Percentiles rank a stretch among this genome's conserved stretches.
Conservation (phyloP, 2,113 vertebrate species). For the Sitta europaea region DNA sequence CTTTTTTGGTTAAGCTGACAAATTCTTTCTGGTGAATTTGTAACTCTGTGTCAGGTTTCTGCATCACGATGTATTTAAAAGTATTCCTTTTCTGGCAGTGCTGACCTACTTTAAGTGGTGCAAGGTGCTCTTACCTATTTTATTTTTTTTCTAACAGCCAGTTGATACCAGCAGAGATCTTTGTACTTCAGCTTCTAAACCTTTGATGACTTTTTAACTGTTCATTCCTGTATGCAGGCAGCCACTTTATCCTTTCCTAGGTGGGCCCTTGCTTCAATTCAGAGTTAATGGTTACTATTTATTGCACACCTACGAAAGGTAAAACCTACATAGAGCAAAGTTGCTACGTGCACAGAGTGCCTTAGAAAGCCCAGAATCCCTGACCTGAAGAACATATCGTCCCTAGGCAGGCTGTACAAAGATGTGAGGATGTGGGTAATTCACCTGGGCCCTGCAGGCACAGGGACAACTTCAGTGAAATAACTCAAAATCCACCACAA, state of each 20-base stretch:
- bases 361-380: background rate
- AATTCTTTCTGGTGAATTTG: background rate
- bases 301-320: constrained; percentile 32
- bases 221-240: background rate
- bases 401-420: background rate
- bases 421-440: background rate
- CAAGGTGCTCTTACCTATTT: background rate
- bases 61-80: background rate
- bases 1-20: background rate
- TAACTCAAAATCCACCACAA: background rate
- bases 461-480: background rate
- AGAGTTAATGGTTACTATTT: constrained; percentile 67
- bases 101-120: constrained; percentile 13
- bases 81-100: background rate
- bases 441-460: background rate
- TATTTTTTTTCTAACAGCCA: background rate
- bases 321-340: background rate
- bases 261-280: background rate
- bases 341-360: background rate
- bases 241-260: constrained; percentile 4
- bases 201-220: constrained; percentile 27
- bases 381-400: background rate
- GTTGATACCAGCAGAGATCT: background rate
- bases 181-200: constrained; percentile 20
- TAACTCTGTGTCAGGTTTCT: background rate